Conservation (phyloP, 2,888 invertebrate species). For the Aphodius sticticus region DNA sequence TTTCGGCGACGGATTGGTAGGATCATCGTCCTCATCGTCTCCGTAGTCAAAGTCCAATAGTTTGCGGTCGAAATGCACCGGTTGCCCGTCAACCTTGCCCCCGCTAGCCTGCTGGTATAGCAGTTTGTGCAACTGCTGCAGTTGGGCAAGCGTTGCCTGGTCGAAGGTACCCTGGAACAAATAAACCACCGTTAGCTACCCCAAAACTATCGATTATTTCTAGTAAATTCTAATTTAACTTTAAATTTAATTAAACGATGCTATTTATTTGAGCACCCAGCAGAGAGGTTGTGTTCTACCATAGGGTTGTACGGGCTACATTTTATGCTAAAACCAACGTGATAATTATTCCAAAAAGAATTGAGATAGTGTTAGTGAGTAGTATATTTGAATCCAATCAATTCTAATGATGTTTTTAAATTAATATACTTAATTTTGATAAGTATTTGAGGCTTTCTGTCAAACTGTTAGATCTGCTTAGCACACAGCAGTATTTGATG, state of each 20-base stretch:
- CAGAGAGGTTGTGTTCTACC: background rate
- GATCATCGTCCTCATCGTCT: conserved; percentile 86
- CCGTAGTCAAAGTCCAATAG: conserved; percentile 91
- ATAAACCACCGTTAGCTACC: background rate
- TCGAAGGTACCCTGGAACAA: conserved; percentile 46
- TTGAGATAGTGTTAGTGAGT: too few species aligned
- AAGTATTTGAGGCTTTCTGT: too few species aligned
- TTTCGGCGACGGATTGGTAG: conserved; percentile 60
- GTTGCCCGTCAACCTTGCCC: conserved; percentile 55
- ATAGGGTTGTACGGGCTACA: background rate
- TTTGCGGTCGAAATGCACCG: conserved; percentile 83
- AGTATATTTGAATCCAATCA: too few species aligned
- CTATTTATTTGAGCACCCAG: background rate
- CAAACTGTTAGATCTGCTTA: too few species aligned
- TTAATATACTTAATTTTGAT: too few species aligned
- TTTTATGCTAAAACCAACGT: background rate
- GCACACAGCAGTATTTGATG: too few species aligned
- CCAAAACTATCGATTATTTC: background rate
- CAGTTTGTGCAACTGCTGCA: conserved; percentile 71
- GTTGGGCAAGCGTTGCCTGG: conserved; percentile 62
- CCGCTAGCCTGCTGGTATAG: conserved; percentile 54
- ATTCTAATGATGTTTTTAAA: too few species aligned
- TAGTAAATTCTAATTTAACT: conserved; percentile 23
- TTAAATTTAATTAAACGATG: background rate
- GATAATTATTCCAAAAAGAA: background rate